Base-by-base conservation (phyloP, 2,113 vertebrate genomes). In the Seriola rivoliana region DNA sequence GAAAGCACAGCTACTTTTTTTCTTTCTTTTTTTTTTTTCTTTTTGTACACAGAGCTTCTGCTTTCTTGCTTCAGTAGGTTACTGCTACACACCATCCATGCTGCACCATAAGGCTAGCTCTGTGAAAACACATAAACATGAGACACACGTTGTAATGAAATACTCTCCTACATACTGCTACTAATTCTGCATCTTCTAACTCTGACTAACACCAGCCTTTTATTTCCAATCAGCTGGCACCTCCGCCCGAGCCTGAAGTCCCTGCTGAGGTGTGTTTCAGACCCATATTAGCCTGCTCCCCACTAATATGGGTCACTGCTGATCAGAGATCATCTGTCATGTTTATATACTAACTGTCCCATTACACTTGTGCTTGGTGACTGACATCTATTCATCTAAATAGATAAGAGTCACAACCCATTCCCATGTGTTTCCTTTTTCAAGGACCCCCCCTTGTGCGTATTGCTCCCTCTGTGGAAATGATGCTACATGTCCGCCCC, bases 171-270 rank as follows among this genome's bases (percentile, higher is more conserved):
- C 21, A 17, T 25, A 32, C 60, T 65, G 8, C 40, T 42, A 86
- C 85, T 81, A 85, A 91, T 65, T 80, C 9, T 42, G 36, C 79
- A 75, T 74, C 69, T 75, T 69, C 77, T 71, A 80, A 80, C 81
- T 84, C 75, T 82, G 62, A 94, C 94, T 95, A 95, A 95, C 91
- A 75, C 21, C 85, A 85, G 83, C 85, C 88, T 97, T 96, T 96
- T 97, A 89, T 96, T 95, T 96, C 96, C 94, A 93, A 95, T 94
- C 90, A 98, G 98, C 97, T 97, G 95, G 96, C 97, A 80, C 97
- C 96, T 25, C 93, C 96, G 57, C 96, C 96, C 36, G 98, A 98
- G 87, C 91, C 96, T 19, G 97, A 98, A 91, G 96, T 93, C 92
- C 89, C 96, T 54, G 92, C 95, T 11, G 97, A 99, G 97, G 97